phyloP scores from a whole-genome alignment of 2,113 vertebrate genomes.

The Nestor notabilis region DNA sequence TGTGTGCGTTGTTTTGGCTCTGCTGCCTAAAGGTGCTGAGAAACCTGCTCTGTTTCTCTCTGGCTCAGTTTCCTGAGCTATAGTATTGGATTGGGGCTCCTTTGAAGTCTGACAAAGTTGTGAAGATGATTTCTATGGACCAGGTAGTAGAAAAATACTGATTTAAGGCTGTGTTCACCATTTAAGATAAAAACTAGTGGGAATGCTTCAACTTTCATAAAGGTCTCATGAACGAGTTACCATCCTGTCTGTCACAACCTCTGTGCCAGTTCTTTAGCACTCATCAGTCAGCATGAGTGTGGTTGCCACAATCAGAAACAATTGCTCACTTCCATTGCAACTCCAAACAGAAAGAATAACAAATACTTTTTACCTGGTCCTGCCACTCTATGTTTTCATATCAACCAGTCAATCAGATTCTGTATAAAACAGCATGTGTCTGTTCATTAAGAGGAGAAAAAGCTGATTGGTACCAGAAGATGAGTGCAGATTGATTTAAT shows the following conservation, averaged over 20 bases:
- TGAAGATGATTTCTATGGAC: neutral
- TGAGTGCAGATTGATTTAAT: slow-evolving; percentile 60
- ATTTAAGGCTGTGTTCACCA: neutral
- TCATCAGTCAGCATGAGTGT: neutral
- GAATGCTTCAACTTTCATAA: neutral
- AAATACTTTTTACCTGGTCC: slow-evolving; percentile 32
- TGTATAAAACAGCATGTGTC: slow-evolving; percentile 48
- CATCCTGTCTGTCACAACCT: neutral
- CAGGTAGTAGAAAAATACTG: neutral
- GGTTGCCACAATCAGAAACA: slow-evolving; percentile 40
- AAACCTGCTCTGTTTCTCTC: neutral
- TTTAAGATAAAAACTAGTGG: neutral
- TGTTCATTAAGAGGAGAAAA: slow-evolving; percentile 62
- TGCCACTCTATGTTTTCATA: slow-evolving; percentile 49
- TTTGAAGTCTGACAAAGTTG: neutral
- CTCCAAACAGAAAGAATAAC: slow-evolving; percentile 35
- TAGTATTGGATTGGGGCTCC: neutral
- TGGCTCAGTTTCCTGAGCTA: neutral
- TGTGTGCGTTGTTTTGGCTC: neutral
- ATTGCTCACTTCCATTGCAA: slow-evolving; percentile 9
- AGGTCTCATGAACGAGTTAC: neutral
- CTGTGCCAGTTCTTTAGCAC: neutral
- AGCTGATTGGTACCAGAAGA: slow-evolving; percentile 60
- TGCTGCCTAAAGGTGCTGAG: neutral
- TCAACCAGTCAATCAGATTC: slow-evolving; percentile 57